These are phyloP conservation scores for Metridium senile DNA, from an alignment of 92 coral and sea anemone genomes.

Conservation along the genomic window DNA sequence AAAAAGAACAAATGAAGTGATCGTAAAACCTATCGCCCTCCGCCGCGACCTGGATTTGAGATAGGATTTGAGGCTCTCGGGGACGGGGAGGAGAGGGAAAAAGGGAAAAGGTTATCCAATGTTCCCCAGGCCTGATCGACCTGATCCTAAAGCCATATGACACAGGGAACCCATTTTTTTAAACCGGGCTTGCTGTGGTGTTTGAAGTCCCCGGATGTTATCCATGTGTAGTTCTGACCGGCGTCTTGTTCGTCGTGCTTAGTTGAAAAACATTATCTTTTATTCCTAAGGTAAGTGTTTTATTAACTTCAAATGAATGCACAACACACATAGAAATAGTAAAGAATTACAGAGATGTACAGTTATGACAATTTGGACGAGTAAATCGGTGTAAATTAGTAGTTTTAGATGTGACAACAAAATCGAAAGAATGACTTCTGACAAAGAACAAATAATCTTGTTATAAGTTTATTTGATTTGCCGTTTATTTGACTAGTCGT, in stretches of 20 bases:
- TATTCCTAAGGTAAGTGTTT: constrained; percentile 21
- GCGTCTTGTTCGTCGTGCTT: constrained; percentile 8
- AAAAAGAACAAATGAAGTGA: too few species aligned
- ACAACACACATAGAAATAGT: neutral
- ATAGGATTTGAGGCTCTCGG: too few species aligned
- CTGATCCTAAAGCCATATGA: too few species aligned
- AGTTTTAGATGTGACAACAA: neutral
- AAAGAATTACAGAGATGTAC: neutral
- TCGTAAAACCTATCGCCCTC: too few species aligned
- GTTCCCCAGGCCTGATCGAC: too few species aligned
- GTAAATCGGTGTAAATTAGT: neutral
- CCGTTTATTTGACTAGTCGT: neutral
- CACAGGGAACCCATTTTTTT: neutral
- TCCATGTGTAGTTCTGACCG: constrained; percentile 37
- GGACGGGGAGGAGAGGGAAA: too few species aligned
- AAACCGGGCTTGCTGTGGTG: constrained; percentile 28
- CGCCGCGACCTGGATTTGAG: too few species aligned
- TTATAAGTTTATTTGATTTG: too few species aligned
- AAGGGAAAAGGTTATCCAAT: too few species aligned
- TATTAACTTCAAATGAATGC: neutral
- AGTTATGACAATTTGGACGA: neutral
- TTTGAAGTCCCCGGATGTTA: constrained; percentile 23
- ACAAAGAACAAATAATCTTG: too few species aligned
- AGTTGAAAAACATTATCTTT: neutral
- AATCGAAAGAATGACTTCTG: neutral